A percentile compares a stretch with the other conserved stretches of the same genome.
Evolutionary conservation across 2,888 invertebrate genomes (phyloP).

Genomic region (Synergus itoensis): DNA sequence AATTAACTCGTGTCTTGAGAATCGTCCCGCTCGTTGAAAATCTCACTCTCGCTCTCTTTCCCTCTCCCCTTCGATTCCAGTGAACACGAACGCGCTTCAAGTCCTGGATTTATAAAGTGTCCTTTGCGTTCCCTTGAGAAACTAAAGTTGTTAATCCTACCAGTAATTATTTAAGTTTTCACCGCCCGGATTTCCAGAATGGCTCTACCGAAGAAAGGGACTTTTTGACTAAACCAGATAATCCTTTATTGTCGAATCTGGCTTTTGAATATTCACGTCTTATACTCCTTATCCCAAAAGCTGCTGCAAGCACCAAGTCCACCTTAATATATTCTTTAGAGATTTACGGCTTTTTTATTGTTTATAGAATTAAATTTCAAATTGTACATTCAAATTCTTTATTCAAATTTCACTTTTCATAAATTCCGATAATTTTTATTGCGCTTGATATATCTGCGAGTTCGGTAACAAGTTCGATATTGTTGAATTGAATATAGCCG

Average conservation of each 20-base stretch:
- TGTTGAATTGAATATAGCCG: slow-evolving; percentile 10
- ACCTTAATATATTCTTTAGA: slow-evolving; percentile 12
- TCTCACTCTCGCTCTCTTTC: slow-evolving; percentile 38
- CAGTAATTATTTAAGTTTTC: slow-evolving; percentile 71
- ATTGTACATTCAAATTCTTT: not conserved
- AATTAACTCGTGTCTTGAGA: slow-evolving; percentile 70
- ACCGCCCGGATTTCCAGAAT: slow-evolving; percentile 53
- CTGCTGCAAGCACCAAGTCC: not conserved
- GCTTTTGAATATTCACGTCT: slow-evolving; percentile 38
- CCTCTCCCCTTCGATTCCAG: slow-evolving; percentile 35
- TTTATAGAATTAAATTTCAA: not conserved
- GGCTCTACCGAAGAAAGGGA: slow-evolving; percentile 45
- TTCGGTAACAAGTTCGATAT: slow-evolving; percentile 21
- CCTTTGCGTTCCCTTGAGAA: slow-evolving; percentile 47
- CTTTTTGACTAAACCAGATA: slow-evolving; percentile 40
- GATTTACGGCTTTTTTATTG: not conserved
- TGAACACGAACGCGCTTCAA: slow-evolving; percentile 44
- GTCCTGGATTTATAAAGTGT: slow-evolving; percentile 51
- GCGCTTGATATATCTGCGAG: not conserved
- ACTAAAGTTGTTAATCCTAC: slow-evolving; percentile 65
- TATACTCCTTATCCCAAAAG: slow-evolving; percentile 14
- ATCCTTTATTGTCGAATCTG: slow-evolving; percentile 37
- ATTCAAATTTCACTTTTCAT: not conserved
- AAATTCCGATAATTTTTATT: not conserved
- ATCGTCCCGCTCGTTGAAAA: slow-evolving; percentile 49